These are phyloP conservation scores for Psettodes erumei DNA, from an alignment of 2,113 vertebrate genomes.

Conservation along the genomic window DNA sequence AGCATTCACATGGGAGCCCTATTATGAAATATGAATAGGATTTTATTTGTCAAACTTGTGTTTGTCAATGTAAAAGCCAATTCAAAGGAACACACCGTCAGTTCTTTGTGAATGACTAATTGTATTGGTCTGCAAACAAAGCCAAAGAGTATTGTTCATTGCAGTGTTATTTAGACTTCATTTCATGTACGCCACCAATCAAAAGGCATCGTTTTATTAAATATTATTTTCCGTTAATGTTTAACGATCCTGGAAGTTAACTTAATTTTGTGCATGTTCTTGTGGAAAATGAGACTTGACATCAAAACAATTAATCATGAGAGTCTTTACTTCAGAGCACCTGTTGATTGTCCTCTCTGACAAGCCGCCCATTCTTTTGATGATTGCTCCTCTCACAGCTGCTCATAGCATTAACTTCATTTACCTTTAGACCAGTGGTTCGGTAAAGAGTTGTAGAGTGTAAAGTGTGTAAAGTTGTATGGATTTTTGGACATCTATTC, in stretches of 20 bases:
- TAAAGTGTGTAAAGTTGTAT: no score
- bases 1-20: constrained; percentile 62
- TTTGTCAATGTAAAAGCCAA: constrained; percentile 69
- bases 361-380: constrained; percentile 48
- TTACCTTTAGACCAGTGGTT: background rate
- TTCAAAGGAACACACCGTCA: constrained; percentile 69
- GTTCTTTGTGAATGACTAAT: constrained; percentile 44
- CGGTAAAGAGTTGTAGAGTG: no score
- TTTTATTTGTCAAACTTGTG: constrained; percentile 70
- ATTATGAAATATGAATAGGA: constrained; percentile 79
- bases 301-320: constrained; percentile 64
- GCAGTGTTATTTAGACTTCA: constrained; percentile 56
- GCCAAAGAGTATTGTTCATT: constrained; percentile 71
- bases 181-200: constrained; percentile 68
- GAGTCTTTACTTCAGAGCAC: constrained; percentile 65
- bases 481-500: background rate
- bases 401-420: constrained; percentile 15
- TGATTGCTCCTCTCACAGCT: constrained; percentile 25
- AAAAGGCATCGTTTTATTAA: constrained; percentile 62
- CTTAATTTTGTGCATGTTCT: constrained; percentile 48
- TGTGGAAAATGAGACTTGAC: constrained; percentile 45
- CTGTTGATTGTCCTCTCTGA: constrained; percentile 60
- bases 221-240: constrained; percentile 69
- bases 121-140: constrained; percentile 70
- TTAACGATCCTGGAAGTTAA: constrained; percentile 63